These are phyloP conservation scores for Mesitornis unicolor DNA, from an alignment of 2,113 vertebrate genomes.

Conservation along the genomic window DNA sequence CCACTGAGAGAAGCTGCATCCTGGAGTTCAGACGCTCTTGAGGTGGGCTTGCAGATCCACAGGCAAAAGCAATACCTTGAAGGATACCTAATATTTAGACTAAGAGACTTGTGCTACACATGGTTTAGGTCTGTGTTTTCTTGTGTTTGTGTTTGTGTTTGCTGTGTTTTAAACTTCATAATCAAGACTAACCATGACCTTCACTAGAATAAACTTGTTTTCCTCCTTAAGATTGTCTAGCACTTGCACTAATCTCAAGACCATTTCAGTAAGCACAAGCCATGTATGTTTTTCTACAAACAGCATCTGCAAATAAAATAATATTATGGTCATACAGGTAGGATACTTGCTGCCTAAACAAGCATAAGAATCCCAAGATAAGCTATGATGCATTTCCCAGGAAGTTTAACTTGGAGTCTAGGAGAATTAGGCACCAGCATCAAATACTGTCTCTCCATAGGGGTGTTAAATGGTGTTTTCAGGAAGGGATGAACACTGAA, in stretches of 20 bases:
- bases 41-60: not conserved
- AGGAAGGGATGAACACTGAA: not conserved
- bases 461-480: not conserved
- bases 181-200: not conserved
- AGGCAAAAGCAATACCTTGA: not conserved
- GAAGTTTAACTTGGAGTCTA: not conserved
- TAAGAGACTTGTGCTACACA: not conserved
- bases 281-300: not conserved
- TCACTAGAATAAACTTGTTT: not conserved
- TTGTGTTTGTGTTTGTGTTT: not conserved
- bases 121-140: not conserved
- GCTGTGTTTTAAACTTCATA: not conserved
- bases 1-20: not conserved
- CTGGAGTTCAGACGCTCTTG: not conserved
- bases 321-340: not conserved
- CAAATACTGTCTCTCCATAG: accelerated
- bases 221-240: not conserved
- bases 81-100: not conserved
- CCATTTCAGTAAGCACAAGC: not conserved
- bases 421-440: not conserved
- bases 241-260: not conserved
- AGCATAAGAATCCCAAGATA: not conserved
- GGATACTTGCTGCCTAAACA: not conserved
- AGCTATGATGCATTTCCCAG: not conserved
- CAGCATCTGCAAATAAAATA: not conserved